These are phyloP conservation scores for Acleris literana DNA, from an alignment of 2,888 invertebrate species.

Conservation along the genomic window DNA sequence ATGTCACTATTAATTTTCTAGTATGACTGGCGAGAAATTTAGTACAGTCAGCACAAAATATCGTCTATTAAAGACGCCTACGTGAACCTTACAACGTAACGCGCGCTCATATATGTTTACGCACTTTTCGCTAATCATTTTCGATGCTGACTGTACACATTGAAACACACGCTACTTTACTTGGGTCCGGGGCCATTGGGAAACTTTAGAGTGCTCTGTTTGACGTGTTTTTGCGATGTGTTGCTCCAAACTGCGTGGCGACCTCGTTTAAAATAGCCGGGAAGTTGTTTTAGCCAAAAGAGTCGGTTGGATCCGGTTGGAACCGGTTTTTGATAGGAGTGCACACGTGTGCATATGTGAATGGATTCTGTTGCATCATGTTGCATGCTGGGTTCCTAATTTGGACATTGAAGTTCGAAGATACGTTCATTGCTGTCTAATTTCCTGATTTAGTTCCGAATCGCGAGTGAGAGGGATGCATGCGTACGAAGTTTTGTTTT, in stretches of 20 bases:
- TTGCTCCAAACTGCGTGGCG: slow-evolving; percentile 7
- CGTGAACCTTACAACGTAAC: no score
- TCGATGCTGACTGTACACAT: no score
- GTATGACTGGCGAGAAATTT: slow-evolving; percentile 24
- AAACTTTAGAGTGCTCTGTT: slow-evolving; percentile 29
- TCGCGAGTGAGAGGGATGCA: no score
- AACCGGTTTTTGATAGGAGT: slow-evolving; percentile 39
- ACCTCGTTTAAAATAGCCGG: slow-evolving; percentile 48
- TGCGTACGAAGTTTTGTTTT: no score
- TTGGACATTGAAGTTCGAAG: no score
- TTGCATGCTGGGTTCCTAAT: no score
- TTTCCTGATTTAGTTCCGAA: no score
- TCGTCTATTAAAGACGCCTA: no score
- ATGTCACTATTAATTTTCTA: slow-evolving; percentile 28
- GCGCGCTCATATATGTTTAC: no score
- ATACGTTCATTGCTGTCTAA: no score
- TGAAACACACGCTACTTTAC: slow-evolving; percentile 25
- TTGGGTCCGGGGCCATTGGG: slow-evolving; percentile 20
- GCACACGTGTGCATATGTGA: not conserved
- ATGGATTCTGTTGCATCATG: no score
- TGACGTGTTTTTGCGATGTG: slow-evolving; percentile 28
- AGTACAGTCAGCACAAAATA: slow-evolving; percentile 1
- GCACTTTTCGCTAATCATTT: no score
- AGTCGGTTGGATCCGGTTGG: slow-evolving; percentile 41
- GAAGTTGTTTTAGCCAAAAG: slow-evolving; percentile 51